Evolutionary conservation across 2,888 invertebrate species (phyloP).

Genomic region (Spodoptera littoralis): DNA sequence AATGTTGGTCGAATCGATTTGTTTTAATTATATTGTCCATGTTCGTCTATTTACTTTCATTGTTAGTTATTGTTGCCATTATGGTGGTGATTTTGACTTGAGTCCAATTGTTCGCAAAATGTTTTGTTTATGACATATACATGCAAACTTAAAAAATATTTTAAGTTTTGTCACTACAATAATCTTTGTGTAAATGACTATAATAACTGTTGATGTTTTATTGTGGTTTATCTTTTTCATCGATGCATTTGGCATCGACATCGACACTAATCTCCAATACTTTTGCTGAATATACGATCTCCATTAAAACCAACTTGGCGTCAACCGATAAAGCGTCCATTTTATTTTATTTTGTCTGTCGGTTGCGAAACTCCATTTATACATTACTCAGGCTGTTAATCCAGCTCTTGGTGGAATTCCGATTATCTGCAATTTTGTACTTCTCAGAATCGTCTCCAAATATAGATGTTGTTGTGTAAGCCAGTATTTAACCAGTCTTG

Average conservation of each 20-base stretch:
- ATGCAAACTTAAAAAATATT: too few relatives aligned
- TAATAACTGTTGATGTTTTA: too few relatives aligned
- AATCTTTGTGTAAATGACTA: too few relatives aligned
- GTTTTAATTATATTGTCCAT: slow-evolving; percentile 3
- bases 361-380: slow-evolving; percentile 23
- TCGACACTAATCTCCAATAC: background rate
- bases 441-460: slow-evolving; percentile 46
- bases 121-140: background rate
- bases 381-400: slow-evolving; percentile 39
- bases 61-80: slow-evolving; percentile 6
- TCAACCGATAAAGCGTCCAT: slow-evolving; percentile 31
- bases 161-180: too few relatives aligned
- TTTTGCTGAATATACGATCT: slow-evolving; percentile 6
- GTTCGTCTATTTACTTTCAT: slow-evolving; percentile 13
- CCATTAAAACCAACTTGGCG: slow-evolving; percentile 4
- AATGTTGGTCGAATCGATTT: slow-evolving; percentile 18
- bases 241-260: too few relatives aligned
- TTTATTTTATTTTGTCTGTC: slow-evolving; percentile 32
- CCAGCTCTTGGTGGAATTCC: slow-evolving; percentile 32
- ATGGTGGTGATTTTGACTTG: slow-evolving; percentile 1
- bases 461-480: slow-evolving; percentile 38
- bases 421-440: slow-evolving; percentile 34
- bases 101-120: background rate
- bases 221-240: too few relatives aligned
- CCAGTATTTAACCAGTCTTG: slow-evolving; percentile 38